Conservation (phyloP, 1,140 invertebrate species). For the Pogonognathellus flavescens region DNA sequence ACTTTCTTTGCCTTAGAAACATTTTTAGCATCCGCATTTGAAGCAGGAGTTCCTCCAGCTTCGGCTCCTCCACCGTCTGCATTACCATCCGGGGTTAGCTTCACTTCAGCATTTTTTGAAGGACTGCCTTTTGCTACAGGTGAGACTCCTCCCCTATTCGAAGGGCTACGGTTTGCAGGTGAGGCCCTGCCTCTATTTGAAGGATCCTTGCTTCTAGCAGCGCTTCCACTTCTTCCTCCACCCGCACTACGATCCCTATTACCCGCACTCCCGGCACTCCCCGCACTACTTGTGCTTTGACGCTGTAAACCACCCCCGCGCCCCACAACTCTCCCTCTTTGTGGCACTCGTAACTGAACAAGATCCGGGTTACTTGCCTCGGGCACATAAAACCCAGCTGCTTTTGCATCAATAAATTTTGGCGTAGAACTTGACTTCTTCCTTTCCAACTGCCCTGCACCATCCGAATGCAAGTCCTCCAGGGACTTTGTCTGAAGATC, state of each 20-base stretch:
- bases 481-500: constrained; percentile 51
- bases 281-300: neutral
- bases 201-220: too few species aligned
- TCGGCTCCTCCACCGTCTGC: too few species aligned
- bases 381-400: neutral
- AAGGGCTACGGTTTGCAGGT: neutral
- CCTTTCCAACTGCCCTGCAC: constrained; percentile 21
- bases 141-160: neutral
- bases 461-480: constrained; percentile 5
- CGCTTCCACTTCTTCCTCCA: neutral
- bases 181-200: too few species aligned
- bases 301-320: neutral
- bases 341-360: neutral
- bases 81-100: neutral
- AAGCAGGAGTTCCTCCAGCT: neutral
- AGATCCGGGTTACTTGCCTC: neutral
- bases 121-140: constrained; percentile 24
- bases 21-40: neutral
- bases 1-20: neutral
- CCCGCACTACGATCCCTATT: too few species aligned
- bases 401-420: constrained; percentile 5
- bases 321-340: neutral
- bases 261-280: neutral
- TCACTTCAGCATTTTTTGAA: constrained; percentile 17
- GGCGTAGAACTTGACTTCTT: neutral